Conservation (phyloP, 2,113 vertebrate genomes). For the Campylorhamphus procurvoides region DNA sequence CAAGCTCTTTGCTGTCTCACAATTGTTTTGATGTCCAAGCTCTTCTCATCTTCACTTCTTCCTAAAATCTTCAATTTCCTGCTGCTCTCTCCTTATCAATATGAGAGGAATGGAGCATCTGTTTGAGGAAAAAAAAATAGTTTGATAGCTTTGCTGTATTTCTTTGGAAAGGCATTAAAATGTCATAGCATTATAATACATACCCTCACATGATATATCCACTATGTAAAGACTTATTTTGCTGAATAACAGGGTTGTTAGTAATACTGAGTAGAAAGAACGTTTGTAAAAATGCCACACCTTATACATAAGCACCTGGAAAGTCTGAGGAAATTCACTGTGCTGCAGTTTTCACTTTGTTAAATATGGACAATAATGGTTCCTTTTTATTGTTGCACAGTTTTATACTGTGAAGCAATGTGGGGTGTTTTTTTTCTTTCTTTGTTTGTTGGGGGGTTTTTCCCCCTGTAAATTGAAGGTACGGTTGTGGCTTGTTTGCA, state of each 20-base stretch:
- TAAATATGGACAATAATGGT: neutral
- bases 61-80: neutral
- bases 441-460: too few species aligned
- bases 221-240: neutral
- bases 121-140: neutral
- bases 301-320: neutral
- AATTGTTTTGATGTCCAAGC: neutral
- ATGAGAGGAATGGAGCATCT: neutral
- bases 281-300: neutral
- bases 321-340: neutral
- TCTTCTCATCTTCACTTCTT: neutral
- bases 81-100: neutral
- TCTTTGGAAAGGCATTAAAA: neutral
- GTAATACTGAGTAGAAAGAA: neutral
- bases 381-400: neutral
- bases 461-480: neutral
- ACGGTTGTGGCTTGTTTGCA: neutral
- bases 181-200: rapidly evolving
- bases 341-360: neutral
- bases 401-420: neutral
- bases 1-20: neutral
- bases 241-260: neutral
- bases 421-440: rapidly evolving
- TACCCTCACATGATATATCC: neutral
- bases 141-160: neutral